phyloP scores from a whole-genome alignment of 2,113 vertebrate genomes.

The Amblyopsis rosae region DNA sequence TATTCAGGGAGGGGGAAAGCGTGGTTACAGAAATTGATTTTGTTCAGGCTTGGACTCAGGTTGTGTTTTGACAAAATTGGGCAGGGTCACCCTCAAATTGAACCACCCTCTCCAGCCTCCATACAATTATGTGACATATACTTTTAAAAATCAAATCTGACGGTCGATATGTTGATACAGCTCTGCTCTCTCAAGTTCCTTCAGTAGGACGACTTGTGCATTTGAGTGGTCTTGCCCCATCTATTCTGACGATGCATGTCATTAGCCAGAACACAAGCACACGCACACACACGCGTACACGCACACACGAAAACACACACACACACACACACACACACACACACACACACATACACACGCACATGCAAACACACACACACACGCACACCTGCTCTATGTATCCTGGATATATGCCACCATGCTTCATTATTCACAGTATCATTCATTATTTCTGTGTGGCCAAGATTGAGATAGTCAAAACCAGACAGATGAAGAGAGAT shows the following conservation, averaged over 20 bases:
- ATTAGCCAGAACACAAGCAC: background rate
- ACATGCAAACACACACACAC: background rate
- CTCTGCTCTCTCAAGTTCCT: no score
- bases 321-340: background rate
- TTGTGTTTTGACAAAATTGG: background rate
- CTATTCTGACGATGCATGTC: background rate
- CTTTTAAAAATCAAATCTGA: no score
- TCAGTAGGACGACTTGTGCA: background rate
- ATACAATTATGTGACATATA: no score
- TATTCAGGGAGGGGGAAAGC: no score
- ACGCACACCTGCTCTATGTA: background rate
- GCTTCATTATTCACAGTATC: constrained; percentile 6
- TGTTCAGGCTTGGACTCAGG: background rate
- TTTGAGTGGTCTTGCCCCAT: background rate
- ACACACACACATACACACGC: constrained; percentile 11
- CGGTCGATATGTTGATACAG: no score
- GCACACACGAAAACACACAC: background rate
- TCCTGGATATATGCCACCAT: constrained; percentile 7
- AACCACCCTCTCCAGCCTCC: no score
- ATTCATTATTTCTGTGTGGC: constrained; percentile 25
- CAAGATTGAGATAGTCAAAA: constrained; percentile 26
- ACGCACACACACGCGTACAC: constrained; percentile 9
- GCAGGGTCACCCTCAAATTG: no score
- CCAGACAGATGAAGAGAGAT: background rate
- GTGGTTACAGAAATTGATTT: no score